Evolutionary conservation across 2,113 vertebrate genomes (phyloP), one percentile per base, ranked within the genome.

Genomic region (Lota lota): DNA sequence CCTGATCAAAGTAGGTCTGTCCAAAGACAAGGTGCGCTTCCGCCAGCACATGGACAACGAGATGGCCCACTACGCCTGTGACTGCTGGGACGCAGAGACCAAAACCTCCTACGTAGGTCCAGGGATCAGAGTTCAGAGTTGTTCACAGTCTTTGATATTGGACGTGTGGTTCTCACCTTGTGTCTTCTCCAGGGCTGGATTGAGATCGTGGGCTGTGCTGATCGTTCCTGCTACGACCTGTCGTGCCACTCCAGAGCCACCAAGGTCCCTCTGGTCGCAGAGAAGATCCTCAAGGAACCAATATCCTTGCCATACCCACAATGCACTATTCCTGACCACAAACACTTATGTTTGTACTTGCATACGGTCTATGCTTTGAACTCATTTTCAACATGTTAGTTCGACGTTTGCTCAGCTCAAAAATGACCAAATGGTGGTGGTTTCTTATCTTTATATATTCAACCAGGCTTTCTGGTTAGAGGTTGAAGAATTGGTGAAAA

Each of bases 11-110:
- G 97, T 99, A 0, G 97, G 97, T 2, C 83, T 99, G 0, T 91
- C 95, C 78, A 94, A 95, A 18, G 94, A 94, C 63, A 98, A 96
- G 83, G 92, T 99, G 73, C 96, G 97, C 61, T 99, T 99, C 93
- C 94, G 97, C 0, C 97, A 99, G 92, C 97, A 99, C 80, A 99
- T 99, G 97, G 97, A 99, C 87, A 99, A 99, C 11, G 97, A 99
- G 90, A 99, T 99, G 97, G 97, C 97, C 77, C 97, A 99, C 74
- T 99, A 99, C 0, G 97, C 97, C 75, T 99, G 97, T 19, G 97
- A 99, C 92, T 99, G 97, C 88, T 99, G 97, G 97, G 97, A 99
- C 4, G 97, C 97, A 0, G 97, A 99, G 81, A 90, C 96, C 81
- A 98, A 98, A 92, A 99, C 97, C 0, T 98, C 97, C 0, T 99